Conservation (phyloP, 2,888 invertebrate genomes). For the Thereva unica region DNA sequence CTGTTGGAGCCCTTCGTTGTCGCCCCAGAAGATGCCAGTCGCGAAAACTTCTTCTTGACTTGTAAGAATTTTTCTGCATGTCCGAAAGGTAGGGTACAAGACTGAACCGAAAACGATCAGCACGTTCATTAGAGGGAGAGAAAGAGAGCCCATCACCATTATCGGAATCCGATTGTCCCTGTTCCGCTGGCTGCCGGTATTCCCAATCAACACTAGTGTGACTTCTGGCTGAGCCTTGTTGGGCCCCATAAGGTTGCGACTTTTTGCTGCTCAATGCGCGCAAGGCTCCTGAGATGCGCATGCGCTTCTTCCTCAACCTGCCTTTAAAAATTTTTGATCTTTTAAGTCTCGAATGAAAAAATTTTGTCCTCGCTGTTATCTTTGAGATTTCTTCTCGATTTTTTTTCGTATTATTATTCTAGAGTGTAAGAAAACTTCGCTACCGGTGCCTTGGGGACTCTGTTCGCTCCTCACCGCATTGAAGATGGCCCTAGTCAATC, state of each 20-base stretch:
- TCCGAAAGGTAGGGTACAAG: constrained; percentile 42
- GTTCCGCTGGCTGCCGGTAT: not conserved
- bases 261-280: constrained; percentile 2
- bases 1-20: constrained; percentile 27
- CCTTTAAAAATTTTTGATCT: constrained; percentile 30
- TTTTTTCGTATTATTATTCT: constrained; percentile 14
- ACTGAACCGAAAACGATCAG: constrained; percentile 38
- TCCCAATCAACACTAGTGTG: constrained; percentile 28
- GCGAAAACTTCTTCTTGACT: constrained; percentile 35
- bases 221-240: constrained; percentile 29
- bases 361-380: constrained; percentile 28
- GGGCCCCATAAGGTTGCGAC: not conserved
- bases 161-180: constrained; percentile 1
- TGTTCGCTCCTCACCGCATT: constrained; percentile 23
- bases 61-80: constrained; percentile 43
- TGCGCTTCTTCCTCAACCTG: constrained; percentile 26
- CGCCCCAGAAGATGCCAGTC: constrained; percentile 36
- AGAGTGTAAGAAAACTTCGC: not conserved
- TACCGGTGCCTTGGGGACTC: constrained; percentile 20
- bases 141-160: constrained; percentile 10
- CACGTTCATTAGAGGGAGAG: constrained; percentile 34
- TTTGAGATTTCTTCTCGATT: not conserved
- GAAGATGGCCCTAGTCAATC: not conserved
- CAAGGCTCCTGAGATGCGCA: constrained; percentile 17
- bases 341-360: constrained; percentile 14